These are phyloP conservation scores for Mola mola DNA, from an alignment of 2,113 vertebrate genomes.

Conservation along the genomic window DNA sequence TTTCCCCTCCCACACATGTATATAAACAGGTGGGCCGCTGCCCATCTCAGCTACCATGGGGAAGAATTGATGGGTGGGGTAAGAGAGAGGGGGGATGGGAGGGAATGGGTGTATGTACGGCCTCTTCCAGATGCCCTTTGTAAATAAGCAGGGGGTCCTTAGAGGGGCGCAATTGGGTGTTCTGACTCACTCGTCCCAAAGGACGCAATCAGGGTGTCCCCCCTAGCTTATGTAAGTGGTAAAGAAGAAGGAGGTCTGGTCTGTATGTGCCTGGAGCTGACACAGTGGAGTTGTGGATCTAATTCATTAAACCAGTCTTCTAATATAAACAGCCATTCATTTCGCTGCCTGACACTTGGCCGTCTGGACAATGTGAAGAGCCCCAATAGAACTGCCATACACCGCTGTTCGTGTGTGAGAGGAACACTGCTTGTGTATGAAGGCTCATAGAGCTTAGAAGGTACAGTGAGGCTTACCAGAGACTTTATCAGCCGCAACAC, in stretches of 20 bases:
- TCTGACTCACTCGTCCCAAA: constrained; percentile 79
- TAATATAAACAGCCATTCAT: constrained; percentile 99
- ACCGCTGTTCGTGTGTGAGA: constrained; percentile 35
- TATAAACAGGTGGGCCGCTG: constrained; percentile 60
- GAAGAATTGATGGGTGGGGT: constrained; percentile 43
- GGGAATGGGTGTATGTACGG: constrained; percentile 62
- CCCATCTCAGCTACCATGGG: constrained; percentile 40
- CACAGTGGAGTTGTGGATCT: constrained; percentile 90
- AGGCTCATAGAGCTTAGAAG: constrained; percentile 51
- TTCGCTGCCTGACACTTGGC: constrained; percentile 91
- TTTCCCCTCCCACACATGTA: constrained; percentile 55
- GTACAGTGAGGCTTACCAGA: constrained; percentile 73
- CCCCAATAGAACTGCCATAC: constrained; percentile 77
- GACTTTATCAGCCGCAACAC: constrained; percentile 42
- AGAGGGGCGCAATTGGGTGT: constrained; percentile 64
- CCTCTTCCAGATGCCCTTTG: constrained; percentile 90
- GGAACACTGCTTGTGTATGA: constrained; percentile 45
- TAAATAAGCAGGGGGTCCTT: constrained; percentile 74
- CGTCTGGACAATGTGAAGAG: constrained; percentile 96
- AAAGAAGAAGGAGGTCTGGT: constrained; percentile 84
- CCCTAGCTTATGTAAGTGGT: constrained; percentile 57
- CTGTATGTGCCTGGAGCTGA: constrained; percentile 91
- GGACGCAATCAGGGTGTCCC: constrained; percentile 92
- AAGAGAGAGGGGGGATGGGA: constrained; percentile 12
- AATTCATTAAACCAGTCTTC: constrained; percentile 99